Conservation (phyloP, 2,113 vertebrate species). For the Thermophis baileyi region DNA sequence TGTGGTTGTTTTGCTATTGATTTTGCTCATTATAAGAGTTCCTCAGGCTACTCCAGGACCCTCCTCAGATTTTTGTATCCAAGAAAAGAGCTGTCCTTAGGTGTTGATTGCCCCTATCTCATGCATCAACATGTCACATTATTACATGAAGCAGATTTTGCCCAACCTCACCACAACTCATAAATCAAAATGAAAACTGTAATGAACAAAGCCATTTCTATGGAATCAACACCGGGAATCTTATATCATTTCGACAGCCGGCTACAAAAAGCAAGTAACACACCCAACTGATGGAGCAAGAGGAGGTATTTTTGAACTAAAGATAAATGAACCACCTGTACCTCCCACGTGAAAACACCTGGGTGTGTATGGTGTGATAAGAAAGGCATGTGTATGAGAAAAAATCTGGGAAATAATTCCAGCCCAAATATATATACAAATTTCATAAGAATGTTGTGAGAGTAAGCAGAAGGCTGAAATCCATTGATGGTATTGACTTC, state of each 20-base stretch:
- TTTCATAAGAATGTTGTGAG: not conserved
- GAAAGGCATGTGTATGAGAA: not conserved
- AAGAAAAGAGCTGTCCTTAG: not conserved
- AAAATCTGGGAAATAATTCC: not conserved
- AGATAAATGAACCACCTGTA: not conserved
- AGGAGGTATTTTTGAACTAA: not conserved
- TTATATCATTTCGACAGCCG: not conserved
- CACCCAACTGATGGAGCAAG: not conserved
- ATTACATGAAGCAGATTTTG: accelerated
- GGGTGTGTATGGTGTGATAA: not conserved
- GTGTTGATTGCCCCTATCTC: not conserved
- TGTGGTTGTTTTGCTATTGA: not conserved
- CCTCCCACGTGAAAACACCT: not conserved
- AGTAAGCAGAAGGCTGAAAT: not conserved
- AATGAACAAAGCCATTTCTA: not conserved
- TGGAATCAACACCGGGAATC: not conserved
- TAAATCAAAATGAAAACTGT: not conserved
- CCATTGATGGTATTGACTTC: not conserved
- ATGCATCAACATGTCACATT: accelerated
- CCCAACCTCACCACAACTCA: accelerated
- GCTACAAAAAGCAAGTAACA: conserved; percentile 10
- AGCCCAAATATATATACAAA: not conserved
- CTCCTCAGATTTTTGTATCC: not conserved
- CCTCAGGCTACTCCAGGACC: not conserved
- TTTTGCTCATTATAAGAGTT: not conserved